A percentile compares a stretch with the other conserved stretches of the same genome.
phyloP scores from a whole-genome alignment of 1,140 invertebrate genomes.

The Campodea augens region DNA sequence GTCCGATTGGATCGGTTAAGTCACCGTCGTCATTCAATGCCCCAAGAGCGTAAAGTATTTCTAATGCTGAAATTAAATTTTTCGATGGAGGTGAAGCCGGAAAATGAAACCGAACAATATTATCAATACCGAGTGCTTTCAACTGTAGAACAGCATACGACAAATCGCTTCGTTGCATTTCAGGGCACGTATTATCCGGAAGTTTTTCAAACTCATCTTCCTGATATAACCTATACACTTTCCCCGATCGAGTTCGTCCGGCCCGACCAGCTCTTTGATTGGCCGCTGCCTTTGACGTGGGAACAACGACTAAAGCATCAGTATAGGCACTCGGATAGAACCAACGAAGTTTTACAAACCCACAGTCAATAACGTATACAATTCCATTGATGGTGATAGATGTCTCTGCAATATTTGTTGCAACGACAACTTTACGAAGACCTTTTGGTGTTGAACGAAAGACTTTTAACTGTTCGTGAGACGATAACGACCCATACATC shows the following conservation, averaged over 20 bases:
- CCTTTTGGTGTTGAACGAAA: slow-evolving; percentile 57
- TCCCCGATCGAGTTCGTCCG: slow-evolving; percentile 64
- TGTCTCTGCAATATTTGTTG: slow-evolving; percentile 96
- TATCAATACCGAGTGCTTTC: slow-evolving; percentile 87
- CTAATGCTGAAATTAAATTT: slow-evolving; percentile 65
- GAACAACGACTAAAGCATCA: slow-evolving; percentile 64
- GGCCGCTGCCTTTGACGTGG: slow-evolving; percentile 75
- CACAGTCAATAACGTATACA: slow-evolving; percentile 85
- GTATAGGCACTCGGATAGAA: slow-evolving; percentile 67
- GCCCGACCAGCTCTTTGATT: slow-evolving; percentile 80
- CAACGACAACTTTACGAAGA: slow-evolving; percentile 74
- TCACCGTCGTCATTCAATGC: slow-evolving; percentile 62
- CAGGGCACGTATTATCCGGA: slow-evolving; percentile 51
- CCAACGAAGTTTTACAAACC: slow-evolving; percentile 90
- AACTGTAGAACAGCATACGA: slow-evolving; percentile 71
- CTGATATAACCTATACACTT: slow-evolving; percentile 35
- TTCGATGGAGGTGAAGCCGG: slow-evolving; percentile 73
- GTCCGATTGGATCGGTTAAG: slow-evolving; percentile 61
- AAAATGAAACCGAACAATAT: slow-evolving; percentile 65
- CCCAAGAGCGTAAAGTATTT: slow-evolving; percentile 70
- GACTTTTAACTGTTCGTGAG: slow-evolving; percentile 68
- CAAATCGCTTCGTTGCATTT: slow-evolving; percentile 81
- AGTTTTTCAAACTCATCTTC: slow-evolving; percentile 47
- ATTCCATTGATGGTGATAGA: slow-evolving; percentile 84
- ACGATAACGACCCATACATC: slow-evolving; percentile 77